These are phyloP conservation scores for Conger conger DNA, from an alignment of 2,113 vertebrate genomes.

Conservation along the genomic window DNA sequence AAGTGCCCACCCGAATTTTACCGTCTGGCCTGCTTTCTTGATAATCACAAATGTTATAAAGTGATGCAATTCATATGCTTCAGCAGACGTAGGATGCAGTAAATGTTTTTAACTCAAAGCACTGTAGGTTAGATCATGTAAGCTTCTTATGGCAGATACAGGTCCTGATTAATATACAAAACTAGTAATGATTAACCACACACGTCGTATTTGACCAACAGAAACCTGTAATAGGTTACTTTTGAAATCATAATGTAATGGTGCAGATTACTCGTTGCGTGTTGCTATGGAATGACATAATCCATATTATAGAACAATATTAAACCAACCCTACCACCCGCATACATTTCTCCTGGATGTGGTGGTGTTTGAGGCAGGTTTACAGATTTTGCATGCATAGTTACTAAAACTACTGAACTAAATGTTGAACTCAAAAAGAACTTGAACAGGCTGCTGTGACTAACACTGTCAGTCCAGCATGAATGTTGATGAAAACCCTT, in stretches of 20 bases:
- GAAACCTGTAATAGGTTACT: neutral
- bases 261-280: neutral
- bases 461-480: neutral
- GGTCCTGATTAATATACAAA: neutral
- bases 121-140: neutral
- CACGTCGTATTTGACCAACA: conserved; percentile 1
- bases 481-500: neutral
- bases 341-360: neutral
- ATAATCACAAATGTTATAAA: conserved; percentile 61
- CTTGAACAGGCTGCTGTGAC: neutral
- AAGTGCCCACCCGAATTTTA: conserved; percentile 59
- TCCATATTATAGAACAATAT: neutral
- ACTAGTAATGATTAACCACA: neutral
- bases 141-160: conserved; percentile 12
- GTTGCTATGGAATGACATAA: neutral
- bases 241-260: conserved; percentile 2
- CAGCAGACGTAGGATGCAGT: conserved; percentile 54
- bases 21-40: conserved; percentile 57
- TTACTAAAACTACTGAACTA: neutral
- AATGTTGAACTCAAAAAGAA: neutral
- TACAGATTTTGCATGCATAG: neutral
- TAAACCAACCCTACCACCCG: neutral
- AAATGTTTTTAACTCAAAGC: neutral
- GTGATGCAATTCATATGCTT: conserved; percentile 55
- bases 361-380: neutral